These are phyloP conservation scores for Halcyon smyrnensis DNA, from an alignment of 2,797 vertebrate genomes.

Conservation along the genomic window DNA sequence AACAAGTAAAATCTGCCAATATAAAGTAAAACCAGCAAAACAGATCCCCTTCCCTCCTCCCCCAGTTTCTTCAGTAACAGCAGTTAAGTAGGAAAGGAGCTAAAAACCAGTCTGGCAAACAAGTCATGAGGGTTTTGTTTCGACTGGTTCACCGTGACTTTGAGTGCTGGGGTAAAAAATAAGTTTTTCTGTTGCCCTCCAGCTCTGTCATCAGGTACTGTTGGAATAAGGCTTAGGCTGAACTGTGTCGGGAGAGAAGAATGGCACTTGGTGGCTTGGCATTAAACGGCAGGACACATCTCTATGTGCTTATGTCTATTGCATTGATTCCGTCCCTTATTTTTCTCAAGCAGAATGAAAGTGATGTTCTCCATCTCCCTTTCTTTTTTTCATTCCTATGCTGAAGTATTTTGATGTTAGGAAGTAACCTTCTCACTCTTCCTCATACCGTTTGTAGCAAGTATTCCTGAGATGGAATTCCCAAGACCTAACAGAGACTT, in stretches of 20 bases:
- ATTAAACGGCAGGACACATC: background rate
- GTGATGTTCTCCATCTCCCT: fast-evolving
- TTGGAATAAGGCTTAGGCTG: background rate
- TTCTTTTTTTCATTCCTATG: background rate
- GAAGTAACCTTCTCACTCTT: background rate
- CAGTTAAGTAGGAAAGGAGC: background rate
- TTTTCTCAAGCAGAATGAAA: background rate
- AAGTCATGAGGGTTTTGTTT: background rate
- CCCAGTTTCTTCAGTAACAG: background rate
- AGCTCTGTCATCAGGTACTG: background rate
- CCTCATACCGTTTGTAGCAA: background rate
- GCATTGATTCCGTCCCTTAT: background rate
- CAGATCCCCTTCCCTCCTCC: background rate
- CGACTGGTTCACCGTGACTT: background rate
- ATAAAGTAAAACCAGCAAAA: background rate
- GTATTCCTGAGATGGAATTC: background rate
- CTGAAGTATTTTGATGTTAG: background rate
- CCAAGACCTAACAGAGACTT: background rate
- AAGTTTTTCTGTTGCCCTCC: background rate
- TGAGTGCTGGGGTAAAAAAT: background rate
- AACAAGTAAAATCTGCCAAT: background rate
- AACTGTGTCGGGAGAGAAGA: background rate
- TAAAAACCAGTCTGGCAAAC: background rate
- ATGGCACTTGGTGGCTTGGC: background rate
- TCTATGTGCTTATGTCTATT: fast-evolving